Evolutionary conservation across 2,113 vertebrate genomes (phyloP).

Genomic region (Silurus meridionalis): DNA sequence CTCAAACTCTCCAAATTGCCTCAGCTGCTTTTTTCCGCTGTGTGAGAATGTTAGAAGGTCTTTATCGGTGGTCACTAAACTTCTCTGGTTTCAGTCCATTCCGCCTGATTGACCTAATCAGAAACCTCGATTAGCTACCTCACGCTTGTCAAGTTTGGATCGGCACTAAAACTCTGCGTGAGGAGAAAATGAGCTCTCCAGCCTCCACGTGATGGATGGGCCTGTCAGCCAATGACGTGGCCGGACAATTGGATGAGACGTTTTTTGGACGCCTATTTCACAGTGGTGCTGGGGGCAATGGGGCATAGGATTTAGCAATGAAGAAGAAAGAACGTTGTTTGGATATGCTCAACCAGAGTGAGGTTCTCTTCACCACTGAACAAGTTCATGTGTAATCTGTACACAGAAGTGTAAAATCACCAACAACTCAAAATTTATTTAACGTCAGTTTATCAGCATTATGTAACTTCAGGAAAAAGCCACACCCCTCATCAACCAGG

Average conservation of each 20-base stretch:
- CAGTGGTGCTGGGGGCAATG: conserved; percentile 57
- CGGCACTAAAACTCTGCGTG: neutral
- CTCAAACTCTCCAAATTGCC: neutral
- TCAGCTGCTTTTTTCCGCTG: neutral
- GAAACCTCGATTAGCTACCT: neutral
- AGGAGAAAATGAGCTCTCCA: conserved; percentile 13
- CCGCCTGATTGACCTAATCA: neutral
- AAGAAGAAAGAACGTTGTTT: conserved; percentile 34
- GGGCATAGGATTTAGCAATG: conserved; percentile 55
- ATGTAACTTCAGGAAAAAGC: neutral
- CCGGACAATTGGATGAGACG: conserved; percentile 52
- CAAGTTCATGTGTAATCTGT: neutral
- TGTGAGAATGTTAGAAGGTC: neutral
- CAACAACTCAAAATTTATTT: neutral
- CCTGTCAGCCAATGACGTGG: conserved; percentile 57
- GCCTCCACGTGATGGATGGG: conserved; percentile 54
- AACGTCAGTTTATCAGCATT: neutral
- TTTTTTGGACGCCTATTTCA: conserved; percentile 57
- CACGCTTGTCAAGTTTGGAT: neutral
- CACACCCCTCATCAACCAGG: neutral
- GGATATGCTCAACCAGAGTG: conserved; percentile 14
- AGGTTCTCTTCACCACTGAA: neutral
- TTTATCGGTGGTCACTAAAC: neutral
- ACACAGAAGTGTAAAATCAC: neutral
- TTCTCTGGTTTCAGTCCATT: neutral